A percentile compares a stretch with the other conserved stretches of the same genome.
Evolutionary conservation across 2,113 vertebrate genomes (phyloP).

Genomic region (Bagarius yarrelli): DNA sequence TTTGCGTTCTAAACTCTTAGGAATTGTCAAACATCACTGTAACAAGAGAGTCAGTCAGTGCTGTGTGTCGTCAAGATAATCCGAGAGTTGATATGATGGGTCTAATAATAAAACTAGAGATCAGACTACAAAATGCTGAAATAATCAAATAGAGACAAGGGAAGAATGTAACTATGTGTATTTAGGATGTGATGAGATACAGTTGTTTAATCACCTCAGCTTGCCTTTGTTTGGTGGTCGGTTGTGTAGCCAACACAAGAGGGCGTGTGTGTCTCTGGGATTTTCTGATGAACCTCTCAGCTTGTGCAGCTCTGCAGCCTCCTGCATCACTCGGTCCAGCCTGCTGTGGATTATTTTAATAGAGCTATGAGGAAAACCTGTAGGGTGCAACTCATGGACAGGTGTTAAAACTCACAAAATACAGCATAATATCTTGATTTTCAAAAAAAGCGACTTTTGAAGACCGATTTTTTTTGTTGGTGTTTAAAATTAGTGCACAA

Average conservation of each 20-base stretch:
- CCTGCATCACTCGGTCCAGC: slow-evolving; percentile 30
- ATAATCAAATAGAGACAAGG: background rate
- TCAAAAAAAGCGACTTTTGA: background rate
- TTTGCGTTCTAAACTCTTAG: background rate
- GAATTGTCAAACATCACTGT: slow-evolving; percentile 2
- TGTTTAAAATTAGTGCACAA: background rate
- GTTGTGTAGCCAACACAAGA: slow-evolving; percentile 62
- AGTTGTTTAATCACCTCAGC: background rate
- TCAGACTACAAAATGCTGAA: background rate
- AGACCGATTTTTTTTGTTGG: background rate
- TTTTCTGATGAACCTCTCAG: slow-evolving; percentile 1
- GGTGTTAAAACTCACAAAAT: background rate
- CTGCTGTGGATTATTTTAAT: slow-evolving; percentile 8
- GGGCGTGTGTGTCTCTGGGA: slow-evolving; percentile 65
- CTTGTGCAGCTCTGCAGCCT: slow-evolving; percentile 28
- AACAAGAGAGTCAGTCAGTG: background rate
- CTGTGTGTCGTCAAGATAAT: background rate
- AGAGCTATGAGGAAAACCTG: slow-evolving; percentile 4
- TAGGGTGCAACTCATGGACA: background rate
- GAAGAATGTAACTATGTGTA: background rate
- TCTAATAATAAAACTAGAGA: background rate
- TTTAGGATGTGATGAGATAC: background rate
- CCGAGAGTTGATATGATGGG: background rate
- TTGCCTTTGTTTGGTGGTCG: slow-evolving; percentile 43
- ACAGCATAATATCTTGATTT: background rate